Conservation (phyloP, 2,113 vertebrate species). For the Mesocricetus auratus region DNA sequence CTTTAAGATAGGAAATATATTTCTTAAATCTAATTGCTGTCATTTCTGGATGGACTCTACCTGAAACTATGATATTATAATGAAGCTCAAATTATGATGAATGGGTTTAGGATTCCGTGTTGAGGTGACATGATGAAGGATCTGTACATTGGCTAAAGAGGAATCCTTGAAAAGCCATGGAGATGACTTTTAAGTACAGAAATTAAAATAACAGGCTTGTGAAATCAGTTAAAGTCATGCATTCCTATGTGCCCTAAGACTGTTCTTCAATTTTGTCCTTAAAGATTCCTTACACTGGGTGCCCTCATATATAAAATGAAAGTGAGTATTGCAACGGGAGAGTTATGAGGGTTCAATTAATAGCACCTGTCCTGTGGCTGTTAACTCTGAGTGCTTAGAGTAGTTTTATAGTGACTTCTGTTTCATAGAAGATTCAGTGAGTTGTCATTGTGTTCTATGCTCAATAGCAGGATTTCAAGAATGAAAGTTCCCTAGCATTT, state of each 20-base stretch:
- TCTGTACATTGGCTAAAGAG: neutral
- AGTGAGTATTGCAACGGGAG: neutral
- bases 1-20: slow-evolving; percentile 58
- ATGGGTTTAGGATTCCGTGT: neutral
- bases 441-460: neutral
- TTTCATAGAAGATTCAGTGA: neutral
- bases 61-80: neutral
- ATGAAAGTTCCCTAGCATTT: neutral
- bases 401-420: neutral
- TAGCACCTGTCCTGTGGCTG: neutral
- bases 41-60: slow-evolving; percentile 53
- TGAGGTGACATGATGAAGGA: neutral
- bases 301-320: neutral
- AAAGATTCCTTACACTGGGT: neutral
- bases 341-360: neutral
- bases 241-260: neutral
- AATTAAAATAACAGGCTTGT: neutral
- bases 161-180: neutral
- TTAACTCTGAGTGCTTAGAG: neutral
- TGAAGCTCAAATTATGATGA: neutral
- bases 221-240: neutral
- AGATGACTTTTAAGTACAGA: neutral
- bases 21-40: slow-evolving; percentile 56
- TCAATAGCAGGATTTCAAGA: neutral
- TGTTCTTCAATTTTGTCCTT: neutral